Evolutionary conservation across 2,113 vertebrate genomes (phyloP), one percentile per base, ranked within the genome.

Genomic region (Conger conger): DNA sequence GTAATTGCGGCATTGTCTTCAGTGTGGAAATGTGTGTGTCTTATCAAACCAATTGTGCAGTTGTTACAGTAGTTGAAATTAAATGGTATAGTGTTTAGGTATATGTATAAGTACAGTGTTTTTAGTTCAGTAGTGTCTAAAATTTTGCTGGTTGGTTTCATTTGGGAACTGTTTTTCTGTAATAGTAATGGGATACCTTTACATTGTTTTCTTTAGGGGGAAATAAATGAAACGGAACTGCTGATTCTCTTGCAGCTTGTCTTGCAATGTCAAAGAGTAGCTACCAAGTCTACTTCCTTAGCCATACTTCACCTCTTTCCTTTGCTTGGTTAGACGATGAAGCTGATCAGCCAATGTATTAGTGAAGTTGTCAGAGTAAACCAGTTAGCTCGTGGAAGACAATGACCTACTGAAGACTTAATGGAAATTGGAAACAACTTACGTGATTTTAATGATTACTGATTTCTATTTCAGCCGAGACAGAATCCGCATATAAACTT

Each of bases 161-260:
- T 27, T 27, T 23, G 57, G 18, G 20, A 63, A 63, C 57, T 63
- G 15, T 2, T 63, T 23, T 18, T 20, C 8, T 63, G 57, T 63
- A 27, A 27, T 6, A 20, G 57, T 27, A 63, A 27, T 63, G 57
- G 23, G 27, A 23, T 63, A 20, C 4, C 9, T 63, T 63, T 63
- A 27, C 23, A 63, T 23, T 57, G 15, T 57, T 30, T 38, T 78
- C 2, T 78, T 78, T 78, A 33, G 9, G 68, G 27, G 57, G 20
- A 63, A 76, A 73, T 16, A 76, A 35, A 78, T 35, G 76, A 78
- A 78, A 78, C 76, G 76, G 76, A 37, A 78, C 76, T 38, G 16
- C 16, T 37, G 15, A 3, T 38, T 8, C 20, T 38, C 35, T 78
- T 37, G 76, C 76, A 78, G 57, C 23, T 20, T 20, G 5, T 27